Evolutionary conservation across 30 jellyfish, hydroid and myxozoan genomes (phyloP), one percentile per base, ranked within the genome.

Genomic region (Nemopilema nomurai): DNA sequence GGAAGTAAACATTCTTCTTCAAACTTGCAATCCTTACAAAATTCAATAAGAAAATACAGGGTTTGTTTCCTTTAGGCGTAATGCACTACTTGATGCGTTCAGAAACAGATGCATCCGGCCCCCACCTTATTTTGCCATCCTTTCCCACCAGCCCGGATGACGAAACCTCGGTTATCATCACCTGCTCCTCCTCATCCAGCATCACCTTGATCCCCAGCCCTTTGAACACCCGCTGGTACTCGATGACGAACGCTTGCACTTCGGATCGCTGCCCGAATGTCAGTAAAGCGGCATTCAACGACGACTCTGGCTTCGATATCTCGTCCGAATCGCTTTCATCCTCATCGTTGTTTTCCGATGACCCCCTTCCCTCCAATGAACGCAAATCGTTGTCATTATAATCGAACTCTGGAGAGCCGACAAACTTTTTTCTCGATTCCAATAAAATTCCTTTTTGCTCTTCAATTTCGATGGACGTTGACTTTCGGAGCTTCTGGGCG

Each of bases 131-230:
- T 28, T 77, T 77, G 67, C 95, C 91, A 68, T 90, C 97, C 29
- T 77, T 83, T 9, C 89, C 95, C 0, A 90, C 91, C 22, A 95
- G 76, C 23, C 99, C 98, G n/a, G 96, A 29, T 9, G 93, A 49
- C 25, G 74, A 24, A 22, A 95, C 78, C 53, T 90, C 97, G 4
- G 99, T 82, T 16, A 95, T 85, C 81, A 77, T 53, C 32, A 96
- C 97, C 17, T 71, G 85, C 30, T 97, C 97, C 28, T 83, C 91
- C 78, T 89, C 97, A 74, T 95, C 99, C 67, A 95, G 80, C 96
- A 95, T 77, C 26, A 95, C 97, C 51, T 90, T 91, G 85, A 95
- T 74, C 16, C 99, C 99, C 80, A 95, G 75, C 31, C 94, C 81
- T 22, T 90, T 81, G 64, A 82, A 84, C 86, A 83, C 71, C 74